These are phyloP conservation scores for Campylorhamphus procurvoides DNA, from an alignment of 2,113 vertebrate species.

Conservation along the genomic window DNA sequence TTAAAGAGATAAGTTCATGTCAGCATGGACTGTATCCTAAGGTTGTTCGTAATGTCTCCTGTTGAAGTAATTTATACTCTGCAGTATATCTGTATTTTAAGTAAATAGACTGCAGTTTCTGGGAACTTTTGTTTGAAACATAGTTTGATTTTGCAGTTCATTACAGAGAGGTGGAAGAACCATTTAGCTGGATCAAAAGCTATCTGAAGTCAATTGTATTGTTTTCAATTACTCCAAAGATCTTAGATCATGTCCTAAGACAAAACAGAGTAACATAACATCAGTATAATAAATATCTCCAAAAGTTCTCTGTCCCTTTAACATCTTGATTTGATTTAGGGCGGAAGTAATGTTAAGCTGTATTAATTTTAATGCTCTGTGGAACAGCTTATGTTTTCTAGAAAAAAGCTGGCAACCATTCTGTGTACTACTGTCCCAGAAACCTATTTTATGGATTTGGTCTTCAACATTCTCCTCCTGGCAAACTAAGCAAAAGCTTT, in stretches of 20 bases:
- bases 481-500: background rate
- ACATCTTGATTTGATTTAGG: slow-evolving; percentile 27
- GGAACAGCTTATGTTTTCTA: slow-evolving; percentile 55
- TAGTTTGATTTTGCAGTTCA: background rate
- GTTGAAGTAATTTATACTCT: background rate
- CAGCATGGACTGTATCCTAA: background rate
- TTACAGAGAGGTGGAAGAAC: background rate
- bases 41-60: background rate
- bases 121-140: background rate
- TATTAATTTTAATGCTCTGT: slow-evolving; percentile 56
- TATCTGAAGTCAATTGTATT: background rate
- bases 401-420: slow-evolving; percentile 41
- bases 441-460: slow-evolving; percentile 60
- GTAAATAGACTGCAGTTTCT: background rate
- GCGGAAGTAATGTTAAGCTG: slow-evolving; percentile 45
- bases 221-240: background rate
- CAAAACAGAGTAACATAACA: background rate
- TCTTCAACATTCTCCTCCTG: background rate
- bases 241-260: background rate
- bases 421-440: slow-evolving; percentile 45
- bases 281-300: background rate
- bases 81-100: background rate
- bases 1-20: background rate
- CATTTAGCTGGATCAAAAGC: background rate
- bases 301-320: slow-evolving; percentile 31